phyloP scores from a whole-genome alignment of 2,888 invertebrate genomes.

The Drosophila kokeensis region DNA sequence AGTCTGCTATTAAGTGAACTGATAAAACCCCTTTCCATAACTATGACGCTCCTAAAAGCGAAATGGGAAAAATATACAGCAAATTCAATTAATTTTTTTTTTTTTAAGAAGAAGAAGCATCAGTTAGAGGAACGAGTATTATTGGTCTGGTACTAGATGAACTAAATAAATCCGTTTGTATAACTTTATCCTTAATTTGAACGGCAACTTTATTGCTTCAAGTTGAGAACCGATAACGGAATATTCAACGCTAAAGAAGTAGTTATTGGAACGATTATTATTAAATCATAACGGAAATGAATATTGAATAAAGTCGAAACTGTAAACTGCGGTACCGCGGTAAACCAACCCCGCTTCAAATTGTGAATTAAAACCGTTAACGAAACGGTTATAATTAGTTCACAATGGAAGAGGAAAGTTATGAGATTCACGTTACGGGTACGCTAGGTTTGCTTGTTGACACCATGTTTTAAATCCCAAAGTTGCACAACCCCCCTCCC shows the following conservation, averaged over 20 bases:
- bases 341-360: not conserved
- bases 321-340: no score
- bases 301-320: not conserved
- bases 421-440: not conserved
- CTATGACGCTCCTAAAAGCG: not conserved
- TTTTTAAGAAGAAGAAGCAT: not conserved
- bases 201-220: no score
- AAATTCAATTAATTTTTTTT: not conserved
- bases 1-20: not conserved
- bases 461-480: not conserved
- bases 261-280: not conserved
- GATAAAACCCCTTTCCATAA: not conserved
- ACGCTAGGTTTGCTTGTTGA: not conserved
- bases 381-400: not conserved
- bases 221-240: not conserved
- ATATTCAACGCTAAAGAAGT: not conserved
- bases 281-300: not conserved
- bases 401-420: not conserved
- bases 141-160: not conserved
- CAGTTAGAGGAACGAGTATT: not conserved
- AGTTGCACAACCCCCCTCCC: not conserved
- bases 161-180: not conserved
- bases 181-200: not conserved
- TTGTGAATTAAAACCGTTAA: not conserved
- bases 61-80: not conserved